Conservation (phyloP, 2,888 invertebrate genomes). For the Adelognathus sp. region DNA sequence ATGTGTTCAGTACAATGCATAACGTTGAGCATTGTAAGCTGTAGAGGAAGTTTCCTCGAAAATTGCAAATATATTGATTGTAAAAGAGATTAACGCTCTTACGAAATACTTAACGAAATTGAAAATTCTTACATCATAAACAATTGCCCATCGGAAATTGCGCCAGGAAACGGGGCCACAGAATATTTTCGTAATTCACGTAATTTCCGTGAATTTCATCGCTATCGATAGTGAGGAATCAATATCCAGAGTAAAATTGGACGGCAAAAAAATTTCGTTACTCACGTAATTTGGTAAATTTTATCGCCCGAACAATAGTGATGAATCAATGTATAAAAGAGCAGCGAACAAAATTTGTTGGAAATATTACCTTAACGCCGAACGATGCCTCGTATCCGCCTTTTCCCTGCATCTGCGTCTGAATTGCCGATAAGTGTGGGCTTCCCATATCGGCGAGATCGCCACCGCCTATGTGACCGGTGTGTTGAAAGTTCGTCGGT, state of each 20-base stretch:
- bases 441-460: conserved; percentile 91
- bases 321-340: not conserved
- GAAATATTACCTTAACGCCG: conserved; percentile 83
- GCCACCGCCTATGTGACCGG: conserved; percentile 94
- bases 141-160: no score
- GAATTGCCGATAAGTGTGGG: conserved; percentile 92
- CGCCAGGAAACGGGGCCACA: no score
- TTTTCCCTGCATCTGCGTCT: conserved; percentile 98
- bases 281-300: not conserved
- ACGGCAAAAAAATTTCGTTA: not conserved
- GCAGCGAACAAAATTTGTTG: not conserved
- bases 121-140: no score
- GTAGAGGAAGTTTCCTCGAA: no score
- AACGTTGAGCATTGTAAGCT: no score
- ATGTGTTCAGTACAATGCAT: no score
- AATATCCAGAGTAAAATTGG: not conserved
- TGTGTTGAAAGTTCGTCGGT: conserved; percentile 98
- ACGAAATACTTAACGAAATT: no score
- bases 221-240: not conserved
- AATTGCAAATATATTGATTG: no score
- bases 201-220: not conserved
- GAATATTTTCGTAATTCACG: not conserved
- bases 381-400: conserved; percentile 93
- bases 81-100: no score
- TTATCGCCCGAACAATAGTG: not conserved